A percentile compares a stretch with the other conserved stretches of the same genome.
These are phyloP conservation scores for Aphelenchoides fujianensis DNA, from an alignment of 1,140 invertebrate genomes.

Conservation along the genomic window DNA sequence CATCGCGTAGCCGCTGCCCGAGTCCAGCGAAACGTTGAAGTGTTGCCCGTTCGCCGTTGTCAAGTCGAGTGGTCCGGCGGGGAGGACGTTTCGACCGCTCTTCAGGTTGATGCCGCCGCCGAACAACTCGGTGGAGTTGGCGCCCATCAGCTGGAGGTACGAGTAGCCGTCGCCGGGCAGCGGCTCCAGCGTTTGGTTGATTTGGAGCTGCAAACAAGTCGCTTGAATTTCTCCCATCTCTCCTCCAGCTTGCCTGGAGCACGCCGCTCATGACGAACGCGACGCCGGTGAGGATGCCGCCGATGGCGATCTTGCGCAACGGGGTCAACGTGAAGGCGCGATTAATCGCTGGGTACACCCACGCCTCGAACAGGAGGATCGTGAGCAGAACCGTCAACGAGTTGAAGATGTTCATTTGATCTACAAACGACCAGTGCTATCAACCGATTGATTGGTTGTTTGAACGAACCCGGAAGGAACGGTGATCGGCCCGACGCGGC, in stretches of 20 bases:
- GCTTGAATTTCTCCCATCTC: background rate
- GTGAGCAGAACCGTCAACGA: conserved; percentile 55
- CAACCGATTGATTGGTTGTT: too few relatives aligned
- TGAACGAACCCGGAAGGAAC: conserved; percentile 74
- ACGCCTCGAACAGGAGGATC: conserved; percentile 60
- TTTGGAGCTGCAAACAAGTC: conserved; percentile 31
- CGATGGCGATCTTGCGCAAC: conserved; percentile 66
- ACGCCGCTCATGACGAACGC: conserved; percentile 49
- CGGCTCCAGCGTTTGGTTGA: conserved; percentile 45
- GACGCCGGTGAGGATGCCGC: conserved; percentile 46
- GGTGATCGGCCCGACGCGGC: conserved; percentile 61
- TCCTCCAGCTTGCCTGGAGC: conserved; percentile 62
- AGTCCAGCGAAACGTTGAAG: conserved; percentile 6
- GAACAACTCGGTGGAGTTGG: background rate
- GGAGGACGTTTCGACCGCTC: background rate
- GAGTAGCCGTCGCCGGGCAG: conserved; percentile 29
- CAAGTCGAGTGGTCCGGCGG: conserved; percentile 3
- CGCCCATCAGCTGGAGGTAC: conserved; percentile 25
- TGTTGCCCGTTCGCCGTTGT: conserved; percentile 1
- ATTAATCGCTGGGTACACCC: conserved; percentile 61
- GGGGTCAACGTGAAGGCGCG: conserved; percentile 68
- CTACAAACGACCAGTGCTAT: too few relatives aligned
- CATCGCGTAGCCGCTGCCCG: conserved; percentile 3
- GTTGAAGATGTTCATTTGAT: conserved; percentile 76
- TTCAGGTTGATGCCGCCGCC: background rate